Evolutionary conservation across 2,888 invertebrate species (phyloP).

Genomic region (Polydrusus pterygomalis): DNA sequence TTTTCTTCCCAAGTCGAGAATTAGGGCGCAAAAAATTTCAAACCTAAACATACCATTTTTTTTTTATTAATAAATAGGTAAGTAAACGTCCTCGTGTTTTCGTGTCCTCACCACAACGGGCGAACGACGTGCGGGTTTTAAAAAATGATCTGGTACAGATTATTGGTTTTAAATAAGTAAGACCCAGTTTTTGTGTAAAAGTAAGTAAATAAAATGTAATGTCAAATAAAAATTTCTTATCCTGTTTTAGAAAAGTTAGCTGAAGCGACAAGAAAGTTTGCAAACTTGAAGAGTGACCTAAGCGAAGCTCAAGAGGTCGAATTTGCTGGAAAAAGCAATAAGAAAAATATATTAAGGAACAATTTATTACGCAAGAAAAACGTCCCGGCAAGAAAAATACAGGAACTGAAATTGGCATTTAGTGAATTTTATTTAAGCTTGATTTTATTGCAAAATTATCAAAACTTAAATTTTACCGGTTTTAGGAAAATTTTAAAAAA

Average conservation of each 20-base stretch:
- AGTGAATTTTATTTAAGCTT: constrained; percentile 98
- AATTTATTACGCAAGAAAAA: constrained; percentile 70
- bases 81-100: too few relatives aligned
- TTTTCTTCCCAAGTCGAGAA: too few relatives aligned
- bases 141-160: too few relatives aligned
- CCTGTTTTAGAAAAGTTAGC: constrained; percentile 61
- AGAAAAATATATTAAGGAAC: constrained; percentile 63
- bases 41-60: too few relatives aligned
- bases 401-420: constrained; percentile 96
- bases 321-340: constrained; percentile 66
- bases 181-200: too few relatives aligned
- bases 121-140: too few relatives aligned
- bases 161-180: too few relatives aligned
- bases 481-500: constrained; percentile 99
- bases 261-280: constrained; percentile 92
- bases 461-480: constrained; percentile 98
- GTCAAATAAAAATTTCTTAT: too few relatives aligned
- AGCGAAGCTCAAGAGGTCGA: constrained; percentile 71
- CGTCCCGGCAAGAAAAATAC: constrained; percentile 85
- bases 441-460: constrained; percentile 97
- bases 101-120: too few relatives aligned
- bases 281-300: constrained; percentile 91
- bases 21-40: too few relatives aligned
- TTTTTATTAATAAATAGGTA: too few relatives aligned
- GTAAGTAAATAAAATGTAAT: too few relatives aligned